These are phyloP conservation scores for Ciconia stormi DNA, from an alignment of 2,113 vertebrate species.

Conservation along the genomic window DNA sequence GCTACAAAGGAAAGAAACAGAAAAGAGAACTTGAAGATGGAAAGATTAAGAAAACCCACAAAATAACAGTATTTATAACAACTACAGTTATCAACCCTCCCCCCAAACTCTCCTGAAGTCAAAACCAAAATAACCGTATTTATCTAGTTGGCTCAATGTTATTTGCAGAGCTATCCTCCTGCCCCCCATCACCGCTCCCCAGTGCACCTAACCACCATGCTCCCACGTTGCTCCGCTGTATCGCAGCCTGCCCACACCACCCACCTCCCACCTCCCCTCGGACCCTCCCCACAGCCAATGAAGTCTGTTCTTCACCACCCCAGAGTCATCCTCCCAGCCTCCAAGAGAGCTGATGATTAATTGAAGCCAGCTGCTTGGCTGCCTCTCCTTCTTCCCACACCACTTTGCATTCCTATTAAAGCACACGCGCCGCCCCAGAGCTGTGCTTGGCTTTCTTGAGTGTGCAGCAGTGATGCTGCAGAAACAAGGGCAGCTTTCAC, in stretches of 20 bases:
- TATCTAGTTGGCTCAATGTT: neutral
- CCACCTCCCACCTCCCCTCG: neutral
- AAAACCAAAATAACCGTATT: neutral
- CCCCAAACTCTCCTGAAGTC: neutral
- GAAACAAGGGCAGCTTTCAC: neutral
- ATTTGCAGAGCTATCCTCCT: neutral
- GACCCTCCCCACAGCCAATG: neutral
- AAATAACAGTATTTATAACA: neutral
- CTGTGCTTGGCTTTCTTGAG: neutral
- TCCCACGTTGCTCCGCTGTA: neutral
- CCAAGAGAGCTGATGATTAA: neutral
- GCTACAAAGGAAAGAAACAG: neutral
- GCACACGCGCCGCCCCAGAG: neutral
- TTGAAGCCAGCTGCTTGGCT: slow-evolving; percentile 13
- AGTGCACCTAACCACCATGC: fast-evolving
- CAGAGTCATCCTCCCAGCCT: neutral
- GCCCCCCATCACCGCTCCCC: neutral
- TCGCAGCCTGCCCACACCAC: neutral
- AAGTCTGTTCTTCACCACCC: neutral
- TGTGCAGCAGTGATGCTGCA: neutral
- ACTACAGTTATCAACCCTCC: neutral
- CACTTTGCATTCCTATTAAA: neutral
- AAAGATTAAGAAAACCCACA: neutral
- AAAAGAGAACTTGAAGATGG: neutral
- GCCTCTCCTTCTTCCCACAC: neutral